Evolutionary conservation across 1,140 invertebrate species (phyloP), one percentile per base, ranked within the genome.

Genomic region (Drosophila tropicalis): DNA sequence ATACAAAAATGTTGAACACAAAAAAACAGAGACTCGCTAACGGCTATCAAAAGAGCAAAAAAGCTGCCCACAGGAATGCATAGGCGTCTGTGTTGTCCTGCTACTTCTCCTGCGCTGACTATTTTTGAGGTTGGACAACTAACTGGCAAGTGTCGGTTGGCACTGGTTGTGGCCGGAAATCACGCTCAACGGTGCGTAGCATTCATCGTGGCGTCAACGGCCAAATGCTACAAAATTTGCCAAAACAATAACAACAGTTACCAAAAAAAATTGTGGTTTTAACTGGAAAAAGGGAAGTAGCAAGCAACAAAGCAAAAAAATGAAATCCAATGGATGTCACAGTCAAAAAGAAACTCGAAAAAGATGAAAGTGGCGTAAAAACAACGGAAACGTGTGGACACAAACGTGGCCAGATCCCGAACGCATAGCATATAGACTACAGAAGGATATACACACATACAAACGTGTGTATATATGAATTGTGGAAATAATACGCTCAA

Each of bases 161-260:
- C 58, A 61, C 36, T 75, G 72, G 57, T 58, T 65, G 70, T 77
- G 83, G 72, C 72, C 83, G 83, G 84, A 87, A 87, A 87, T 87
- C 76, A 83, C 84, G 83, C 83, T 83, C 71, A 70, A 51, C 63
- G 67, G 63, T 70, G 55, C 78, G 57, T 75, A 72, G 63, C 47
- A 54, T 68, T 51, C 44, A 51, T 10, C 44, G 44, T 51, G 17
- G 19, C 44, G 44, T 51, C 44, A 51, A 51, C 44, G 44, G 6
- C 54, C 67, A 62, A 75, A 44, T 63, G 69, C 79, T 76, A 56
- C 68, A 72, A 86, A 82, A 70, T 81, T 70, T 81, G 68, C 10
- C 64, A 81, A 67, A 77, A 69, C 67, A 72, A 76, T 69, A 64
- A 65, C 61, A 51, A 51, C 17, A 51, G 15, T 19, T 5, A 39